Evolutionary conservation across 2,113 vertebrate species (phyloP).

Genomic region (Halichoerus grypus): DNA sequence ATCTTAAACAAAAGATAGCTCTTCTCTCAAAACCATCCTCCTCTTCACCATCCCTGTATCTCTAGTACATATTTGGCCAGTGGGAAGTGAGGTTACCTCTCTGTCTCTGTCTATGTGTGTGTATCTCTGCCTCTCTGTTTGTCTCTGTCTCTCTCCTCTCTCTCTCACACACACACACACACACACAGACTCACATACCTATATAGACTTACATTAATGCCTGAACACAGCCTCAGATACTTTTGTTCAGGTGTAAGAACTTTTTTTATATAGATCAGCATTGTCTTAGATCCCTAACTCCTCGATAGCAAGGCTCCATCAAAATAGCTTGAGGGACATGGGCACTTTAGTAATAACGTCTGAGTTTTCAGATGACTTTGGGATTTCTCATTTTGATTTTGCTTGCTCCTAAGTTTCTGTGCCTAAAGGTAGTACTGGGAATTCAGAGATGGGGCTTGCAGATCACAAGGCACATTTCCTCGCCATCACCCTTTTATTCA

Average conservation of each 20-base stretch:
- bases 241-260: background rate
- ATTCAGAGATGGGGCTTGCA: background rate
- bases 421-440: background rate
- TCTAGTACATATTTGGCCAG: background rate
- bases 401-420: slow-evolving; percentile 43
- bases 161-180: background rate
- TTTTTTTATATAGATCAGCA: background rate
- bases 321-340: background rate
- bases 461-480: background rate
- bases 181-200: background rate
- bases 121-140: background rate
- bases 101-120: background rate
- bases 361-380: slow-evolving; percentile 29
- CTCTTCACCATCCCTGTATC: background rate
- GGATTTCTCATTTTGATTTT: slow-evolving; percentile 52
- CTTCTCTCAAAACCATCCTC: background rate
- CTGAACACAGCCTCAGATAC: background rate
- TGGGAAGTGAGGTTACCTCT: background rate
- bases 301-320: background rate
- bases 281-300: background rate
- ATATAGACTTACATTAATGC: background rate
- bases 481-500: background rate
- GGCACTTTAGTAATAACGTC: background rate
- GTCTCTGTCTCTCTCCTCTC: background rate
- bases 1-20: background rate